Percentiles rank a stretch among this genome's conserved stretches.
phyloP scores from a whole-genome alignment of 2,113 vertebrate species.

The Propithecus coquereli region DNA sequence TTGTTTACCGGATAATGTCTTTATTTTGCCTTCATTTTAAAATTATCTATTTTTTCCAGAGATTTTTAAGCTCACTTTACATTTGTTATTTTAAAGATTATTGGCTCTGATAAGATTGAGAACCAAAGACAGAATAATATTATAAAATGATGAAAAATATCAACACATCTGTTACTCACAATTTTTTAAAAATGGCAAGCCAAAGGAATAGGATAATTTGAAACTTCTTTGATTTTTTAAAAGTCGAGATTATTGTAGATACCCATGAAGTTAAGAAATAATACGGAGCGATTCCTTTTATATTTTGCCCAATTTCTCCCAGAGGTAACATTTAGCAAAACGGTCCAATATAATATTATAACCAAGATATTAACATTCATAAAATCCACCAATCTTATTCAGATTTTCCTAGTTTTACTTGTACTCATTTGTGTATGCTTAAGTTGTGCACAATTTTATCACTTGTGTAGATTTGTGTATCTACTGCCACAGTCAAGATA shows the following conservation, averaged over 20 bases:
- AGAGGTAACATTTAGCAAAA: neutral
- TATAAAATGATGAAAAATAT: constrained; percentile 14
- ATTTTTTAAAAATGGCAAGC: neutral
- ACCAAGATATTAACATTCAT: neutral
- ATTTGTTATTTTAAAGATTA: constrained; percentile 15
- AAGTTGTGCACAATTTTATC: neutral
- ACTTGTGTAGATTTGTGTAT: neutral
- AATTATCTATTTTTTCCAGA: neutral
- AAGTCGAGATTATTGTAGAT: neutral
- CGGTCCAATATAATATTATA: neutral
- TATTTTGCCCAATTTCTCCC: neutral
- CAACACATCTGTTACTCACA: constrained; percentile 2
- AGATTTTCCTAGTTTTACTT: neutral
- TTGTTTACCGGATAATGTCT: neutral
- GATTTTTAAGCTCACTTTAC: neutral
- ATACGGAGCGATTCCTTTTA: neutral
- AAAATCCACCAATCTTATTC: neutral
- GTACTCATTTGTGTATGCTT: neutral
- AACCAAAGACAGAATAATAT: constrained; percentile 3
- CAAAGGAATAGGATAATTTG: neutral
- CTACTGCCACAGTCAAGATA: neutral
- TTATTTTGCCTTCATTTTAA: constrained; percentile 37
- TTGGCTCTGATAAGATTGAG: neutral
- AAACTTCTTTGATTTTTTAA: neutral
- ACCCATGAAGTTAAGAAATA: neutral